Base-by-base conservation (phyloP, 2,797 vertebrate species). In the Chanos chanos region DNA sequence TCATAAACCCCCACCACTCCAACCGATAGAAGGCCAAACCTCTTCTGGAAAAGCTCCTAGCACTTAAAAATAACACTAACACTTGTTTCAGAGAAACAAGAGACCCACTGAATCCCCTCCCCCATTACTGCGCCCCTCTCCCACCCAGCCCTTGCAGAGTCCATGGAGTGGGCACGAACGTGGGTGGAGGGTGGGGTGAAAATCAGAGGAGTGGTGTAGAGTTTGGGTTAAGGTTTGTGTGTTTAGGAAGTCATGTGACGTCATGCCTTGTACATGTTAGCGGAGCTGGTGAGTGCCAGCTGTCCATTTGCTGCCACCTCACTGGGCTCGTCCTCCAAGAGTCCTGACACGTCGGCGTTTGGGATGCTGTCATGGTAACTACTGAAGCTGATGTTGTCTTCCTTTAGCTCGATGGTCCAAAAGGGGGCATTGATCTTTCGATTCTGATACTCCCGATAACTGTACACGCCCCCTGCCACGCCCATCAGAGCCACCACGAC, bases 351-450 rank as follows among this genome's bases (percentile, higher is more conserved):
- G 0, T 94, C 92, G 0, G 89, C 92, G 1, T 92, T 93, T 62
- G 92, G 91, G 39, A 93, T 88, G 86, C 91, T 93, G 77, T 94
- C 92, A 0, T 94, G 92, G 79, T 93, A 94, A 78, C 92, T 94
- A 83, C 89, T 93, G 64, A 94, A 93, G 57, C 92, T 93, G 77
- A 94, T 93, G 77, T 93, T 93, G 79, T 94, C 92, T 75, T 93
- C 92, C 58, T 94, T 94, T 40, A 94, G 87, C 59, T 93, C 92
- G 57, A 94, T 93, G 82, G 92, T 94, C 92, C 92, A 94, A 71
- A 94, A 93, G 2, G 92, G 92, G 52, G 91, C 92, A 0, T 91
- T 93, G 1, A 94, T 84, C 67, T 93, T 93, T 67, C 92, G 73
- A 79, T 90, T 94, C 61, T 89, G 90, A 74, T 93, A 93, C 63